Evolutionary conservation across 92 coral and sea anemone species (phyloP), one percentile per base, ranked within the genome.

Genomic region (Siderastrea radians): DNA sequence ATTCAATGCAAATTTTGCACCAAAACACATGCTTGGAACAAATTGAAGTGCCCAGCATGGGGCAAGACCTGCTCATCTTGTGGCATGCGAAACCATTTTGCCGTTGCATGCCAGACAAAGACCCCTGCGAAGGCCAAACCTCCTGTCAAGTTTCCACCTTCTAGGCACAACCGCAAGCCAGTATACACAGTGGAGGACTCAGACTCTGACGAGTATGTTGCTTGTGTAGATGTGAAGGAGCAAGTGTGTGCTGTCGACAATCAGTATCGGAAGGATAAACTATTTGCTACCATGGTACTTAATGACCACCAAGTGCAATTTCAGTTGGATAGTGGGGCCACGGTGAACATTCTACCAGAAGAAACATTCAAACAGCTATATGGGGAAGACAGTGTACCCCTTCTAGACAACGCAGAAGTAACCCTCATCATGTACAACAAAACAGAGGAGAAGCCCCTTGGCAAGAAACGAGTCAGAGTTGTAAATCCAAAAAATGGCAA

Each of bases 21-120:
- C 79, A 89, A 74, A 83, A 74, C 67, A 1, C 95, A 93, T 77
- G 66, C 78, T 58, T 84, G 83, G 75, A 83, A 93, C 75, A 86
- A 86, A 62, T 53, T 73, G 13, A 78, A 75, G 49, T 91, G 90
- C 46, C 92, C 87, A 3, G 92, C 95, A 15, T 74, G 90, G 90
- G 92, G 94, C 17, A 67, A 67, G 72, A 84, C 71, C 15, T 89
- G 85, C 82, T 78, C 51, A 1, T 15, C 63, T 6, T 85, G 95
- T 81, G 86, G 88, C n/a, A 85, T 65, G 46, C 73, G 47, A 69
- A 88, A 92, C 77, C 92, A 92, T 64, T 92, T 92, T 59, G 88
- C 92, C 3, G 68, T 49, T 53, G 81, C 84, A 49, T 86, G 88
- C 77, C 58, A 81, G 49, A 44, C 79, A 49, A 81, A 76, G 59